A percentile compares a stretch with the other conserved stretches of the same genome.
Conservation (phyloP, 2,888 invertebrate genomes). For the Desoria tigrina region DNA sequence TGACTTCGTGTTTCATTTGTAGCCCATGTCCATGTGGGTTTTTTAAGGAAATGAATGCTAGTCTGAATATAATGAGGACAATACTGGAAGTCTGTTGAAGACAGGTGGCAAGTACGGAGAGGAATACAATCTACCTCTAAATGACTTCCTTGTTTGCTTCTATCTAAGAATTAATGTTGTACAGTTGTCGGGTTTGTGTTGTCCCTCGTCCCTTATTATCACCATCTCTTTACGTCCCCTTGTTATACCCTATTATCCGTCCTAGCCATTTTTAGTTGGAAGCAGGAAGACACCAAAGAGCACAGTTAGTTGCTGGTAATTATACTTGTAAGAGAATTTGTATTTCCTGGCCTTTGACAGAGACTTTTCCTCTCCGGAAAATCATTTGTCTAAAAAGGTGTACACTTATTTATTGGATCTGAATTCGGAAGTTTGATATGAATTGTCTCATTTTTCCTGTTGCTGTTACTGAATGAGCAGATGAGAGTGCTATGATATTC, state of each 20-base stretch:
- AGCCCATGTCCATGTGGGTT: conserved; percentile 4
- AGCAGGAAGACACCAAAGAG: conserved; percentile 3
- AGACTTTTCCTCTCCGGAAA: background rate
- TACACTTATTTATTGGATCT: too few species aligned
- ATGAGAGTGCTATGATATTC: too few species aligned
- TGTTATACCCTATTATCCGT: background rate
- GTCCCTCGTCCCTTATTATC: conserved; percentile 11
- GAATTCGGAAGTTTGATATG: too few species aligned
- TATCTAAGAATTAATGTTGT: conserved; percentile 6
- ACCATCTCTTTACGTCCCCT: background rate
- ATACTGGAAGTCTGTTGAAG: conserved; percentile 25
- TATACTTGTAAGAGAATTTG: background rate
- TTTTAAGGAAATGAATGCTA: background rate
- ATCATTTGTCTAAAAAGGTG: too few species aligned
- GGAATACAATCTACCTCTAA: conserved; percentile 38
- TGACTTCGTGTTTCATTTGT: conserved; percentile 3
- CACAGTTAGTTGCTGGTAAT: background rate
- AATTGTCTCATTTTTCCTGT: too few species aligned
- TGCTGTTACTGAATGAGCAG: too few species aligned
- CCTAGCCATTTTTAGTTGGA: background rate
- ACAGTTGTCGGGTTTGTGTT: too few species aligned
- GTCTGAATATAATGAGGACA: conserved; percentile 11
- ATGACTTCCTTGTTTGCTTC: conserved; percentile 46
- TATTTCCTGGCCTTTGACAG: conserved; percentile 1
- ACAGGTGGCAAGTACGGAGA: conserved; percentile 49